phyloP scores from a whole-genome alignment of 2,888 invertebrate genomes.

The Drosophila koepferae region DNA sequence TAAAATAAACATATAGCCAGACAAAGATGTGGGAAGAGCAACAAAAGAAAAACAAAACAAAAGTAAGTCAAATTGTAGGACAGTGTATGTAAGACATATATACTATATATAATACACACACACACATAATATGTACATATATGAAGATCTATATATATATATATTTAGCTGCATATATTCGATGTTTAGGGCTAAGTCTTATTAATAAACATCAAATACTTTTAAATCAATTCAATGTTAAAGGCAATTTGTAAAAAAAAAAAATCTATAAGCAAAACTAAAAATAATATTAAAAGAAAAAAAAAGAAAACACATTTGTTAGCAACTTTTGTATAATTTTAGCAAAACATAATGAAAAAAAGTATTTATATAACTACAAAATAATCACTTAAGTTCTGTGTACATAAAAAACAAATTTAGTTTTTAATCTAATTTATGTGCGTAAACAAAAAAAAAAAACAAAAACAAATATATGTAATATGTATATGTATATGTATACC shows the following conservation, averaged over 20 bases:
- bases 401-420: constrained; percentile 71
- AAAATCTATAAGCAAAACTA: not conserved
- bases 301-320: constrained; percentile 57
- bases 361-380: constrained; percentile 53
- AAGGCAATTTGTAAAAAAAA: constrained; percentile 75
- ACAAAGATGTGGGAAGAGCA: constrained; percentile 24
- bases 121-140: constrained; percentile 20
- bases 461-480: constrained; percentile 41
- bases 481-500: constrained; percentile 45
- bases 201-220: constrained; percentile 52
- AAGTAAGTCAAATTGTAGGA: constrained; percentile 51
- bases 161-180: constrained; percentile 43
- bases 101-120: constrained; percentile 19
- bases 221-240: constrained; percentile 75
- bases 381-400: constrained; percentile 65
- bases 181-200: constrained; percentile 75
- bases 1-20: constrained; percentile 15
- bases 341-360: constrained; percentile 40
- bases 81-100: constrained; percentile 42
- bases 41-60: constrained; percentile 19
- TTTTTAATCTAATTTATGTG: constrained; percentile 71
- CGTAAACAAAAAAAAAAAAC: constrained; percentile 43
- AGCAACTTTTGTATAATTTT: constrained; percentile 80
- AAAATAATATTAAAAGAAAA: not conserved
- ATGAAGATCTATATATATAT: constrained; percentile 23